These are phyloP conservation scores for Probosciger aterrimus DNA, from an alignment of 2,113 vertebrate species.

Conservation along the genomic window DNA sequence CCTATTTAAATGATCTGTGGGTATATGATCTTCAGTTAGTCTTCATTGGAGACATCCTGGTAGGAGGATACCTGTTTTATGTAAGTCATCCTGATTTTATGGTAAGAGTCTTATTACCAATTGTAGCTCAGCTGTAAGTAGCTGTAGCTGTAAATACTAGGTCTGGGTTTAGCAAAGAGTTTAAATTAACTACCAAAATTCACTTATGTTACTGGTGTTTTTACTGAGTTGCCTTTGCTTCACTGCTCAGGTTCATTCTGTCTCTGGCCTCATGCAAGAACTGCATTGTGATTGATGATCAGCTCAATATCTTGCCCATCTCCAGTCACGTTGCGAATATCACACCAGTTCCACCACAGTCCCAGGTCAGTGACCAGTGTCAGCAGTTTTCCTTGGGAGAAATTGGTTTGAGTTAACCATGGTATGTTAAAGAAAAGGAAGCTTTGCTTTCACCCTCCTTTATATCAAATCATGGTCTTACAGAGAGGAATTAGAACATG, in stretches of 20 bases:
- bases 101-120: not conserved
- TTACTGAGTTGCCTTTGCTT: not conserved
- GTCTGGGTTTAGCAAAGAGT: not conserved
- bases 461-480: not conserved
- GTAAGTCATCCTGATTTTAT: not conserved
- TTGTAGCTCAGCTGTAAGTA: not conserved
- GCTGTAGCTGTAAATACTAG: not conserved
- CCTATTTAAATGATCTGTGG: not conserved
- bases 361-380: slow-evolving; percentile 71
- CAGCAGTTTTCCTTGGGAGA: not conserved
- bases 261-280: slow-evolving; percentile 92
- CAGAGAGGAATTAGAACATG: not conserved
- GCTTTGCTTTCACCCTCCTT: not conserved
- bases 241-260: slow-evolving; percentile 86
- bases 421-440: not conserved
- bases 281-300: slow-evolving; percentile 93
- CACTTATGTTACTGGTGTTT: not conserved
- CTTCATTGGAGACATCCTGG: not conserved
- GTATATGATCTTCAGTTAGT: not conserved
- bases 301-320: slow-evolving; percentile 91
- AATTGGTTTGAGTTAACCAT: not conserved
- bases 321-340: slow-evolving; percentile 89
- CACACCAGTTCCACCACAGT: slow-evolving; percentile 83
- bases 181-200: not conserved
- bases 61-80: not conserved